Percentiles rank a stretch among this genome's conserved stretches.
phyloP scores from a whole-genome alignment of 2,113 vertebrate species.

The Raphicerus campestris region DNA sequence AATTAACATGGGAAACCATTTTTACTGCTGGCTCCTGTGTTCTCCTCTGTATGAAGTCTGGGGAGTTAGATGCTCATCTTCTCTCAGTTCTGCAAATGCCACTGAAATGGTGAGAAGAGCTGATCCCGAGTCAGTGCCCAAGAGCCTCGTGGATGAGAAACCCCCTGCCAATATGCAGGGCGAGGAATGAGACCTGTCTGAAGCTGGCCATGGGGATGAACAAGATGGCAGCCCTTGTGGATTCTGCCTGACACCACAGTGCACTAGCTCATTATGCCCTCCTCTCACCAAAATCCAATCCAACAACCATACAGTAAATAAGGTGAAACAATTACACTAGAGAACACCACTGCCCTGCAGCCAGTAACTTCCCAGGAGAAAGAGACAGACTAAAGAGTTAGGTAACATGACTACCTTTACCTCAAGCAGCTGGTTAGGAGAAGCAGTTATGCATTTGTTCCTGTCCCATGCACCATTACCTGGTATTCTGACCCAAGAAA shows the following conservation, averaged over 20 bases:
- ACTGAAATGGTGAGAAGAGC: not conserved
- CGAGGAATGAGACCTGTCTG: no score
- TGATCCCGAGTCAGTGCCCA: not conserved
- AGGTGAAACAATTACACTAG: fast-evolving
- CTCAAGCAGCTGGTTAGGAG: not conserved
- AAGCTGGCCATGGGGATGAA: not conserved
- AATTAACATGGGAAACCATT: no score
- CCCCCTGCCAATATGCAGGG: not conserved
- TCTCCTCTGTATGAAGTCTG: fast-evolving
- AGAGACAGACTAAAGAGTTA: not conserved
- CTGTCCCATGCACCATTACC: not conserved
- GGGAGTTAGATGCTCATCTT: not conserved
- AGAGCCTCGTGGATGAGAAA: not conserved
- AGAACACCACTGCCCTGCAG: not conserved
- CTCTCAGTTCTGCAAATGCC: not conserved
- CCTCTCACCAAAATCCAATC: not conserved
- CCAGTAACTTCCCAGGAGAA: not conserved
- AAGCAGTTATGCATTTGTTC: not conserved
- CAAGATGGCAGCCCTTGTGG: not conserved
- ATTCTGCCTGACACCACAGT: not conserved
- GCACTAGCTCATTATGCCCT: no score
- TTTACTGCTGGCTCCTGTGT: not conserved
- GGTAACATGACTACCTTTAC: fast-evolving
- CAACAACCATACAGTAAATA: fast-evolving
- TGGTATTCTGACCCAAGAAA: not conserved